These are phyloP conservation scores for Anoplolepis gracilipes DNA, from an alignment of 1,140 invertebrate genomes.

Conservation along the genomic window DNA sequence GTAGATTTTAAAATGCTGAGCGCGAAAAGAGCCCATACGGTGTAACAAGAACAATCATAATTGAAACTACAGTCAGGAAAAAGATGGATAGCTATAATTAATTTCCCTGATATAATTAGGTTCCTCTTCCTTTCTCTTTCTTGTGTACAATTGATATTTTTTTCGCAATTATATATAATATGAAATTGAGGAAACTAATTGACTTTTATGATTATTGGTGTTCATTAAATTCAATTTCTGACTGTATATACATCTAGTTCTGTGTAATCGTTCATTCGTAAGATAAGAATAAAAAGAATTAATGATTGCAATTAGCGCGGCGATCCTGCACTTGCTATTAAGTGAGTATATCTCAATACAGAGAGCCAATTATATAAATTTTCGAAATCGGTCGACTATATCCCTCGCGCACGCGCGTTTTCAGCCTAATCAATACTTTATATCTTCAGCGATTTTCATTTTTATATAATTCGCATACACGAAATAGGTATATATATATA, in stretches of 20 bases:
- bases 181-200: background rate
- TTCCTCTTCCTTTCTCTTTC: background rate
- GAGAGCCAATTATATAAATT: background rate
- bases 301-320: conserved; percentile 33
- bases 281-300: conserved; percentile 45
- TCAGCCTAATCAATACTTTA: conserved; percentile 28
- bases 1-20: conserved; percentile 20
- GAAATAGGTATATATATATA: conserved; percentile 11
- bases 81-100: conserved; percentile 5
- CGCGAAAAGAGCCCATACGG: background rate
- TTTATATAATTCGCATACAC: conserved; percentile 52
- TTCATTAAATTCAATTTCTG: conserved; percentile 11
- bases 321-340: conserved; percentile 33
- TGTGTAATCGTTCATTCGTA: conserved; percentile 43
- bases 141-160: background rate
- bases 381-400: background rate
- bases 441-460: conserved; percentile 44
- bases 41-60: background rate
- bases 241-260: conserved; percentile 28
- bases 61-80: background rate
- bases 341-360: conserved; percentile 26
- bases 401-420: background rate
- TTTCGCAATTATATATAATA: background rate
- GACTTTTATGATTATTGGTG: conserved; percentile 30
- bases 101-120: background rate